Evolutionary conservation across 1,140 invertebrate species (phyloP), one percentile per base, ranked within the genome.

Genomic region (Neodiprion fabricii): DNA sequence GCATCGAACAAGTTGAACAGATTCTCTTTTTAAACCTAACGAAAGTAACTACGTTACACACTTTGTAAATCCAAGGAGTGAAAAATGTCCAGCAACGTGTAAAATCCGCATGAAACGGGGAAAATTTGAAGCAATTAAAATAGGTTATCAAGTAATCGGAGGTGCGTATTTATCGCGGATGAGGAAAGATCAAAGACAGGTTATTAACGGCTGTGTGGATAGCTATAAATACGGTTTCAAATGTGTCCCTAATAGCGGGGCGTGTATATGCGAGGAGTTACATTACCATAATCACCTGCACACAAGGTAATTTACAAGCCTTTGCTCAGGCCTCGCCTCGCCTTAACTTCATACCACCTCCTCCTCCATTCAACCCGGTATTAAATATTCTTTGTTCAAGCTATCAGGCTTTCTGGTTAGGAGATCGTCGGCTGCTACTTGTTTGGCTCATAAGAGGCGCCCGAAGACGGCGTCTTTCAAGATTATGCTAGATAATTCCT

Each of bases 231-330:
- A 61, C 28, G 28, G 28, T 40, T 40, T 61, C n/a, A 61, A 12
- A 61, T 17, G n/a, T 14, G n/a, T 14, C n/a, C 53, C 53, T 61
- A 61, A 11, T 61, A 61, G 53, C 53, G 5, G 8, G 28, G 28
- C 53, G 28, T 40, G 11, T 61, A 12, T 61, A 9, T 61, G 53
- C n/a, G n/a, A 61, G 53, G 53, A 61, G 53, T 61, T 14, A 61
- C 53, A 61, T 61, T 61, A 61, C 53, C 53, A 61, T 61, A 61
- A 61, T 61, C 53, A 61, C 53, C n/a, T 61, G n/a, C 53, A 61
- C 53, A 17, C 53, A 61, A 61, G 11, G n/a, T 61, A 61, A 61
- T 61, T 61, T 61, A 61, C 53, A 61, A 61, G 53, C 11, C 53
- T 61, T 61, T 17, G 53, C 53, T 40, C 28, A 40, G 28, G 28